Evolutionary conservation across 2,797 vertebrate species (phyloP).

Genomic region (Phrynocephalus forsythii): DNA sequence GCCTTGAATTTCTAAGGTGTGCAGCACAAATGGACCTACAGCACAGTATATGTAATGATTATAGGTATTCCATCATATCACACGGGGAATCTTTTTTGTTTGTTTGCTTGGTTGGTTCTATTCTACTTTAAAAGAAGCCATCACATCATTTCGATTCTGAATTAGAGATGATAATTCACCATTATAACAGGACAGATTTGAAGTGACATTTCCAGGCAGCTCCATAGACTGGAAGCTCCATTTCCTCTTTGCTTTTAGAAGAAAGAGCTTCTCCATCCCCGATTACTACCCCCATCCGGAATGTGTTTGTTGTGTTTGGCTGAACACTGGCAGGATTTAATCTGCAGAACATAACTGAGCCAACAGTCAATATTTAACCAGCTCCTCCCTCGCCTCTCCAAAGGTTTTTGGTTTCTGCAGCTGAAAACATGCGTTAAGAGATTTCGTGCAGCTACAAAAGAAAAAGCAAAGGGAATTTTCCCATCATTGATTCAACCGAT

Average conservation of each 20-base stretch:
- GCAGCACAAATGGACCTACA: not conserved
- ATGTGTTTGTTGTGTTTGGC: conserved; percentile 18
- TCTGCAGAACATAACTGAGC: conserved; percentile 21
- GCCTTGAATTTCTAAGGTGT: too few relatives aligned
- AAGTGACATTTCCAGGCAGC: not conserved
- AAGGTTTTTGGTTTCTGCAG: not conserved
- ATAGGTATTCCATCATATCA: not conserved
- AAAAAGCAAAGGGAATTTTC: conserved; percentile 27
- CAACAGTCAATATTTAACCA: conserved; percentile 36
- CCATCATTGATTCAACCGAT: conserved; percentile 11
- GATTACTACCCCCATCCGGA: accelerated
- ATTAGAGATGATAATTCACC: not conserved
- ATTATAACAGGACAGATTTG: too few relatives aligned
- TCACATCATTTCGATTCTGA: not conserved
- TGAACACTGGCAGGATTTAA: conserved; percentile 20
- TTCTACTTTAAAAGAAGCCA: not conserved
- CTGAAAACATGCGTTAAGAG: conserved; percentile 11
- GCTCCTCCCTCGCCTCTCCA: not conserved
- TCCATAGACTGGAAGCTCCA: not conserved
- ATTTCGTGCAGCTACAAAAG: conserved; percentile 25
- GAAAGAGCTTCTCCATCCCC: not conserved
- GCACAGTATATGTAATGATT: too few relatives aligned
- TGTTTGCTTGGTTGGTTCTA: not conserved
- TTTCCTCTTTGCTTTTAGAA: not conserved
- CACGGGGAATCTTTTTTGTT: not conserved